phyloP scores from a whole-genome alignment of 2,888 invertebrate species.

The Nomada flava region DNA sequence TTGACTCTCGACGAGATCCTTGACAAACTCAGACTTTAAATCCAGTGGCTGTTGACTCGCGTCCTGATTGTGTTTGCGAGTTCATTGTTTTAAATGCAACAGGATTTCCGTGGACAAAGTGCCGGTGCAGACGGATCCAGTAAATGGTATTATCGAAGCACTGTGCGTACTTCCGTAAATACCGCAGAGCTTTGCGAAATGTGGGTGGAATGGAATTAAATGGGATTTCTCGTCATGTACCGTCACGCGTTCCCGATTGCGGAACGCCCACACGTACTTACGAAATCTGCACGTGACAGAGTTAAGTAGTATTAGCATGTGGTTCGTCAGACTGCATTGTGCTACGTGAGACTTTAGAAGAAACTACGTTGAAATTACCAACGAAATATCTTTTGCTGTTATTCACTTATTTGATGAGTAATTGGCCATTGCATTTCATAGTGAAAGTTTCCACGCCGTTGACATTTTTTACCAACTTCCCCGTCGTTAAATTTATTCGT shows the following conservation, averaged over 20 bases:
- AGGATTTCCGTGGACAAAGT: constrained; percentile 56
- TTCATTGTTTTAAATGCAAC: constrained; percentile 65
- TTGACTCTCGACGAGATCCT: not conserved
- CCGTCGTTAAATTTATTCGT: too few species aligned
- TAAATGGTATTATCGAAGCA: constrained; percentile 66
- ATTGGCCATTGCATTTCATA: too few species aligned
- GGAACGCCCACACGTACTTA: constrained; percentile 29
- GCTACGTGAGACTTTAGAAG: not conserved
- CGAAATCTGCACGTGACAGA: constrained; percentile 39
- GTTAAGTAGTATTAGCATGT: constrained; percentile 53
- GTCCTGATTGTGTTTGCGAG: constrained; percentile 55
- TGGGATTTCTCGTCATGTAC: constrained; percentile 51
- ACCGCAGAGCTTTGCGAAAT: constrained; percentile 56
- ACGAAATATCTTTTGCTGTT: not conserved
- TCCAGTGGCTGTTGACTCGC: constrained; percentile 50
- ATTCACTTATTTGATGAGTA: too few species aligned
- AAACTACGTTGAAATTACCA: not conserved
- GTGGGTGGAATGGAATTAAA: constrained; percentile 67
- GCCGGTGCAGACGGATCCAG: constrained; percentile 49
- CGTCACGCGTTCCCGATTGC: constrained; percentile 21
- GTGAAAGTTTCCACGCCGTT: too few species aligned
- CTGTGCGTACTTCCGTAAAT: constrained; percentile 64
- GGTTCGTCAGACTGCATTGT: not conserved
- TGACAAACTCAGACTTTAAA: not conserved
- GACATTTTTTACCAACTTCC: too few species aligned